Percentiles rank a stretch among this genome's conserved stretches.
phyloP scores from a whole-genome alignment of 37 sponge, comb jelly and placozoan genomes.

The Mnemiopsis leidyi region DNA sequence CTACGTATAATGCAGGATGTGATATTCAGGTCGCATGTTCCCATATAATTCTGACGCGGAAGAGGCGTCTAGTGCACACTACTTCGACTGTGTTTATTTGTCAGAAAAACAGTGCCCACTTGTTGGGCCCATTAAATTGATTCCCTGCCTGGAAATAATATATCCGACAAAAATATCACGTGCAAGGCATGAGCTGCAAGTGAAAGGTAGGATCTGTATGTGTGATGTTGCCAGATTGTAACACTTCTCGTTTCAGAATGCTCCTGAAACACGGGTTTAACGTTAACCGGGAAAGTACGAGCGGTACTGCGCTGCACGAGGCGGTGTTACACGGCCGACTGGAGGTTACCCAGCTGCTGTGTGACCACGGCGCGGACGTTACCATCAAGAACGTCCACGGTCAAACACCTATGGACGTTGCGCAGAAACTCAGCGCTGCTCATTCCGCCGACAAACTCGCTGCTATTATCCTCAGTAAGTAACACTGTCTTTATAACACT shows the following conservation, averaged over 20 bases:
- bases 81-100: neutral
- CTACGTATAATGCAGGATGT: neutral
- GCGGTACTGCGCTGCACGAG: constrained; percentile 47
- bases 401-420: constrained; percentile 19
- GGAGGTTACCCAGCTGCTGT: constrained; percentile 35
- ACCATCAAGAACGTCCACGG: constrained; percentile 58
- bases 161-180: neutral
- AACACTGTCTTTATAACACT: neutral
- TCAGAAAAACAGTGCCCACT: neutral
- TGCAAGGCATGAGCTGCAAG: too few species aligned
- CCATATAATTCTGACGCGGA: neutral
- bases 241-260: neutral
- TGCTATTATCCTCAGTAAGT: neutral
- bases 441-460: constrained; percentile 52
- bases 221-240: neutral
- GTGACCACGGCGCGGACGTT: constrained; percentile 26
- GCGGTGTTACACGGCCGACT: constrained; percentile 26
- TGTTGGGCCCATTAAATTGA: neutral
- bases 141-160: neutral
- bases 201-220: too few species aligned
- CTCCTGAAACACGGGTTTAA: constrained; percentile 44
- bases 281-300: constrained; percentile 34
- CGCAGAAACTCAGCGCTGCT: constrained; percentile 39
- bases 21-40: neutral
- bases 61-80: neutral